phyloP scores from a whole-genome alignment of 2,113 vertebrate genomes.

The Ptychochromis oligacanthus region DNA sequence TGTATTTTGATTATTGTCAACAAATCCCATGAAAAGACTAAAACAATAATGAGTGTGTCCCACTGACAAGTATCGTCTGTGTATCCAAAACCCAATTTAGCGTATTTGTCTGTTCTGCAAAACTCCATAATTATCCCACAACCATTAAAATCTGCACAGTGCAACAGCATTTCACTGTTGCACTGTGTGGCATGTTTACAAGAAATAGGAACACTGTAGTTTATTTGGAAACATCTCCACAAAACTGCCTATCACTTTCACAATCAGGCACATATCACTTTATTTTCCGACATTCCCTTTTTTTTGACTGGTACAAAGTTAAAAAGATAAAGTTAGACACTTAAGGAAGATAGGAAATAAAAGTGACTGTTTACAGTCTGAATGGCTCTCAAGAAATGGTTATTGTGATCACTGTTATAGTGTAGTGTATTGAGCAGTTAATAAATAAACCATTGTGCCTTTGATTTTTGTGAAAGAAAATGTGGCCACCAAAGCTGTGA shows the following conservation, averaged over 20 bases:
- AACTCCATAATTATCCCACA: not conserved
- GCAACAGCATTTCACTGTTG: not conserved
- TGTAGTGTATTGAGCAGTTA: not conserved
- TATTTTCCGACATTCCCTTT: not conserved
- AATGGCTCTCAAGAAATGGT: not conserved
- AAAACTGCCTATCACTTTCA: not conserved
- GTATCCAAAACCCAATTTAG: not conserved
- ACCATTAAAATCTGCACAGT: not conserved
- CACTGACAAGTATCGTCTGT: not conserved
- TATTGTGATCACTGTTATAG: not conserved
- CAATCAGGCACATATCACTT: not conserved
- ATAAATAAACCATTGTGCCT: not conserved
- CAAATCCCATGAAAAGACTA: not conserved
- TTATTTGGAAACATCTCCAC: not conserved
- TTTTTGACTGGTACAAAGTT: not conserved
- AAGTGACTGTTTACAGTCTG: not conserved
- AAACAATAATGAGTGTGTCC: not conserved
- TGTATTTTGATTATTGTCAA: constrained; percentile 4
- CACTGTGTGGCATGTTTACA: not conserved
- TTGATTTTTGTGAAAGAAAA: not conserved
- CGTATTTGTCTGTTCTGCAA: not conserved
- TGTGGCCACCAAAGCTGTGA: not conserved
- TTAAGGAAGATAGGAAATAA: not conserved
- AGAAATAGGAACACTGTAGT: not conserved
- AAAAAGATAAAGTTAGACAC: not conserved